Percentiles rank a stretch among this genome's conserved stretches.
These are phyloP conservation scores for Chymomyza fuscimana DNA, from an alignment of 2,888 invertebrate genomes.

Conservation along the genomic window DNA sequence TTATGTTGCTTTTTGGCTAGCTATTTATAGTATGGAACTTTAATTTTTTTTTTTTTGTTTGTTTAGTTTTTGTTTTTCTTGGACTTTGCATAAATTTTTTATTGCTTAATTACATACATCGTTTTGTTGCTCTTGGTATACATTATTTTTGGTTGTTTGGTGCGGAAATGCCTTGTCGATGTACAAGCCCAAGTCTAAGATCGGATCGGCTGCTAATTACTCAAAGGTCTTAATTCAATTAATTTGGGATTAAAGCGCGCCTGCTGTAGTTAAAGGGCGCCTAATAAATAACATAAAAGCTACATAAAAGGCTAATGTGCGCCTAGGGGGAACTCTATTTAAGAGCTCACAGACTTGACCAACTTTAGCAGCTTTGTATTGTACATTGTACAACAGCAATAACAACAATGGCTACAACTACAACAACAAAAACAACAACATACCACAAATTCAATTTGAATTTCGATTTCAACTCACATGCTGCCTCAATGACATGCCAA, in stretches of 20 bases:
- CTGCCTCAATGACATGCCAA: conserved; percentile 66
- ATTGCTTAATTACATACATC: conserved; percentile 58
- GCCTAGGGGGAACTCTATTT: conserved; percentile 24
- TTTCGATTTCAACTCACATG: conserved; percentile 7
- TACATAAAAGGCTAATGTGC: conserved; percentile 48
- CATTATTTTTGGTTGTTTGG: not conserved
- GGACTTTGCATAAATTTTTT: conserved; percentile 24
- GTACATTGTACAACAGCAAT: not conserved
- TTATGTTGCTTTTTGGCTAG: conserved; percentile 33
- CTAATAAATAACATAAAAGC: conserved; percentile 38
- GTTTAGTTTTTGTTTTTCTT: conserved; percentile 22
- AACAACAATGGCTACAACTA: not conserved
- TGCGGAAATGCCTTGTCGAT: conserved; percentile 54
- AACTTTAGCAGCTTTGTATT: conserved; percentile 11
- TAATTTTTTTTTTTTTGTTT: conserved; percentile 27
- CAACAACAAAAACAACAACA: not conserved
- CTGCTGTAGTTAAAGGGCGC: conserved; percentile 44
- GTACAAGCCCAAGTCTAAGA: not conserved
- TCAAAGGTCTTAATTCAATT: conserved; percentile 41
- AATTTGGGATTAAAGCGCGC: conserved; percentile 34
- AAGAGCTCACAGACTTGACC: conserved; percentile 12
- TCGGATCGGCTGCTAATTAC: conserved; percentile 48
- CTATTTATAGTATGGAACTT: conserved; percentile 37
- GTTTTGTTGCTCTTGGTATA: not conserved
- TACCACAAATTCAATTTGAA: not conserved